phyloP scores from a whole-genome alignment of 2,888 invertebrate genomes.

The Agonum fuliginosum region DNA sequence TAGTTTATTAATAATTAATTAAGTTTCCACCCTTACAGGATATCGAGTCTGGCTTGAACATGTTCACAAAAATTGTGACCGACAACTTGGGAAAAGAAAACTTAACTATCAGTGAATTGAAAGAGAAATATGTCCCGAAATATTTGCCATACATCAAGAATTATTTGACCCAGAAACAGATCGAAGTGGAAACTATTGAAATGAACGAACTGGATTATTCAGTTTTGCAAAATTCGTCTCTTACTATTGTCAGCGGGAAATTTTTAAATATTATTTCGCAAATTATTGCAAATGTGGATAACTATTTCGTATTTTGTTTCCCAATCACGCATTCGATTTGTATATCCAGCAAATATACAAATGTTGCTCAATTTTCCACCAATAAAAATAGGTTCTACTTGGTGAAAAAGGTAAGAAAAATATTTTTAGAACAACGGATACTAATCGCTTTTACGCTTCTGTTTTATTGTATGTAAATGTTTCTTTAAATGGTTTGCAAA shows the following conservation, averaged over 20 bases:
- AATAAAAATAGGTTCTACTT: neutral
- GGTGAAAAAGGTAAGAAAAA: constrained; percentile 10
- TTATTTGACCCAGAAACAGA: neutral
- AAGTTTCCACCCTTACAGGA: too few species aligned
- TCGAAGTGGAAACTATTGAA: neutral
- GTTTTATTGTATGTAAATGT: too few species aligned
- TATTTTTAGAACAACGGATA: neutral
- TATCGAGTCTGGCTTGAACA: neutral
- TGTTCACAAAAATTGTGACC: constrained; percentile 1
- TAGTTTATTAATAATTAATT: neutral
- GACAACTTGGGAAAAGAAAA: neutral
- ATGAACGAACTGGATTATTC: neutral
- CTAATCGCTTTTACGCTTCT: neutral
- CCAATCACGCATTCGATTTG: neutral
- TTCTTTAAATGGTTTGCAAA: too few species aligned
- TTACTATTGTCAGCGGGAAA: neutral
- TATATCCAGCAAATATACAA: neutral
- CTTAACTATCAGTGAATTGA: neutral
- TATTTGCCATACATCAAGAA: constrained; percentile 3
- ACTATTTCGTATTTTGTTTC: constrained; percentile 8
- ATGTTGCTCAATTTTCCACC: neutral
- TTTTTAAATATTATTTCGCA: neutral
- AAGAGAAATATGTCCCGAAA: neutral
- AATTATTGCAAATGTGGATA: neutral
- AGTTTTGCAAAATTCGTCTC: neutral